These are phyloP conservation scores for Parapristionchus giblindavisi DNA, from an alignment of 2,888 invertebrate species.

Conservation along the genomic window DNA sequence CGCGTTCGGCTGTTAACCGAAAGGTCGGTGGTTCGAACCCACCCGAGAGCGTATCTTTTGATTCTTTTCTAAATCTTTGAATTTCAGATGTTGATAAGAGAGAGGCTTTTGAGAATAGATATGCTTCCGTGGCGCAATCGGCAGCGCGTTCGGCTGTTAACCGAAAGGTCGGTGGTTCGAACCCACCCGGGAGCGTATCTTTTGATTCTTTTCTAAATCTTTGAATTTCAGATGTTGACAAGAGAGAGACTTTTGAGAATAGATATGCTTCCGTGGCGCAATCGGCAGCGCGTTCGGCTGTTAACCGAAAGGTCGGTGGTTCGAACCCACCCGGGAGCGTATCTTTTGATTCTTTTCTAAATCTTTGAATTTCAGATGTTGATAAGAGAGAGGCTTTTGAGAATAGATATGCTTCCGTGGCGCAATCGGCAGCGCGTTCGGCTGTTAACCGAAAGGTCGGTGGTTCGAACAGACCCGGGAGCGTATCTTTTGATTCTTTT, in stretches of 20 bases:
- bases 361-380: no score
- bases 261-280: conserved; percentile 61
- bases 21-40: conserved; percentile 94
- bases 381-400: no score
- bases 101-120: no score
- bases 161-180: conserved; percentile 98
- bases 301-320: conserved; percentile 99
- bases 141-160: conserved; percentile 97
- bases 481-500: no score
- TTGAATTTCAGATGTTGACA: no score
- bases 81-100: no score
- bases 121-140: conserved; percentile 61
- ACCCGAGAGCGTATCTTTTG: conserved; percentile 59
- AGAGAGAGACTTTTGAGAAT: no score
- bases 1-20: conserved; percentile 99
- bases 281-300: conserved; percentile 90
- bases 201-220: no score
- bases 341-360: no score
- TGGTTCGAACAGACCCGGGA: conserved; percentile 81
- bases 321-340: conserved; percentile 76
- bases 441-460: conserved; percentile 99
- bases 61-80: no score
- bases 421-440: conserved; percentile 83
- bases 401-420: conserved; percentile 61
- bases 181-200: conserved; percentile 70